These are phyloP conservation scores for Pasiphila rectangulata DNA, from an alignment of 2,888 invertebrate species.

Conservation along the genomic window DNA sequence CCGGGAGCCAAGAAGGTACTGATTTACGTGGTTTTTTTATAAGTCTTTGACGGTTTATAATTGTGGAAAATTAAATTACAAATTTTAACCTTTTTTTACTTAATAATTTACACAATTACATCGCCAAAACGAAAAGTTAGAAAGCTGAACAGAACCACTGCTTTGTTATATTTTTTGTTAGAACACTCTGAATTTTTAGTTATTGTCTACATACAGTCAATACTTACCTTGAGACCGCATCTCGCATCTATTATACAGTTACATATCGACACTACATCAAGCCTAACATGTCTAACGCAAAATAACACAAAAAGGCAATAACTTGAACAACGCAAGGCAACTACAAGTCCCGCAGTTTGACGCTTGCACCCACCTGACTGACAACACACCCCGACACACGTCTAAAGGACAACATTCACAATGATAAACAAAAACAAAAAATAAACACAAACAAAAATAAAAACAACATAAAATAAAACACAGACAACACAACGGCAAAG, in stretches of 20 bases:
- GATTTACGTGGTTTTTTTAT: conserved; percentile 43
- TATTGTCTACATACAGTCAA: conserved; percentile 46
- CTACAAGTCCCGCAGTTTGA: conserved; percentile 65
- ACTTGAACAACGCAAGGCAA: conserved; percentile 67
- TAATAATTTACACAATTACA: conserved; percentile 64
- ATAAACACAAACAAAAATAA: conserved; percentile 45
- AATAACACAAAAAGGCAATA: conserved; percentile 69
- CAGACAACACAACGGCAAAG: conserved; percentile 75
- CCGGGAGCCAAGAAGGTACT: conserved; percentile 69
- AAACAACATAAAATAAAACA: conserved; percentile 54
- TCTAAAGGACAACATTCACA: conserved; percentile 70
- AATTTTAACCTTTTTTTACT: conserved; percentile 6
- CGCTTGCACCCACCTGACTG: conserved; percentile 67
- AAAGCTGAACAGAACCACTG: conserved; percentile 62
- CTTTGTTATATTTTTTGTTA: conserved; percentile 44
- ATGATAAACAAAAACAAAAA: conserved; percentile 52
- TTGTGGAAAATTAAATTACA: conserved; percentile 51
- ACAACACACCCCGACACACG: conserved; percentile 61
- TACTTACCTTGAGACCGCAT: conserved; percentile 61
- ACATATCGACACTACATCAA: conserved; percentile 67
- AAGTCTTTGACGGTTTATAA: conserved; percentile 44
- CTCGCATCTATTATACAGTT: conserved; percentile 59
- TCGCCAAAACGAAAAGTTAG: conserved; percentile 51
- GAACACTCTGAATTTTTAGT: conserved; percentile 41
- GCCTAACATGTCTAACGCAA: conserved; percentile 74